Evolutionary conservation across 92 coral and sea anemone species (phyloP), one percentile per base, ranked within the genome.

Genomic region (Zoanthus sansibaricus): DNA sequence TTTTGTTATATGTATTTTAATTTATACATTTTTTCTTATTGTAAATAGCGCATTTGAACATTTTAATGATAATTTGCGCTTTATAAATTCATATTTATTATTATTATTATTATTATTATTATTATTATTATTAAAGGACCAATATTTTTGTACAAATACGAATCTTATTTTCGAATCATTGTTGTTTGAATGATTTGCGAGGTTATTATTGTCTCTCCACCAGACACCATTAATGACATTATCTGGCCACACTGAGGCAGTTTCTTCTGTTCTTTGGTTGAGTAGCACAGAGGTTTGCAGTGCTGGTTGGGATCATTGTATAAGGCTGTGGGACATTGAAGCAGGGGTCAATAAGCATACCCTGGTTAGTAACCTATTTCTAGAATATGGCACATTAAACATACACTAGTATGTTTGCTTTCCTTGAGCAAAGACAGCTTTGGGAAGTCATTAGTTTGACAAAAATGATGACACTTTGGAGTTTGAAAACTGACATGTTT

Each of bases 241-340:
- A 72, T 89, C 99, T 71, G 99, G 98, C 64, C 99, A 97, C 89
- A 93, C 94, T 16, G 98, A 97, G 72, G 98, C 98, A 32, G 95
- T 97, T 37, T 93, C 99, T 20, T 84, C 95, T 20, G 99, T 95
- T 21, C 52, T 93, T 25, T 97, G 99, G 99, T 83, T 93, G 87
- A 94, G 89, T 72, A 86, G 87, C 21, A 86, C 74, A 49, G 91
- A 91, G 45, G 79, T 95, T 64, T 91, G 98, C 84, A 95, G 98
- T 92, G 95, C 98, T 79, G 94, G 99, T 47, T 97, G 98, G 99
- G 99, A 97, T 84, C 99, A 97, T 86, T 92, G 95, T 47, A 95
- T 95, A 54, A 87, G 99, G 70, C 75, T 97, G 14, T 97, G 99
- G 99, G 99, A 97, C 79, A 75, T 91, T 49, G 89, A 77, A 0